These are phyloP conservation scores for Suncus etruscus DNA, from an alignment of 2,113 vertebrate species.

Conservation along the genomic window DNA sequence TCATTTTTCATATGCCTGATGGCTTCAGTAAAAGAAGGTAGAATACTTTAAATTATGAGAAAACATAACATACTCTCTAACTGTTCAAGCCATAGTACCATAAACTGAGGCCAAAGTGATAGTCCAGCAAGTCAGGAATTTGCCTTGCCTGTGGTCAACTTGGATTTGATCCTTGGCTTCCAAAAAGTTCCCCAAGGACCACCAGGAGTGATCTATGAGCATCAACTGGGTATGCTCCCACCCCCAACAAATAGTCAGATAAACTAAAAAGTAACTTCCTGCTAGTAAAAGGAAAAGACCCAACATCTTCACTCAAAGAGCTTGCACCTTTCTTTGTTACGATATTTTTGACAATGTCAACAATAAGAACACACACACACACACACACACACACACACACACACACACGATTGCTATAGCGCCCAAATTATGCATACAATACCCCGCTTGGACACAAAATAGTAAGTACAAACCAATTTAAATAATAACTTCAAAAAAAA, in stretches of 20 bases:
- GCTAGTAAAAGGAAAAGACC: background rate
- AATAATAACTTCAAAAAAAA: background rate
- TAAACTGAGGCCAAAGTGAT: no score
- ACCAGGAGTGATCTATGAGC: no score
- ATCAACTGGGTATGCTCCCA: no score
- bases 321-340: background rate
- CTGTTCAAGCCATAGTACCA: background rate
- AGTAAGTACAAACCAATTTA: background rate
- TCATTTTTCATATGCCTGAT: conserved; percentile 91
- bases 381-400: no score
- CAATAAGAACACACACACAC: background rate
- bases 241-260: background rate
- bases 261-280: conserved; percentile 50
- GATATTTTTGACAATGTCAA: background rate
- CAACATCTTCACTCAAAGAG: conserved; percentile 31
- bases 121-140: no score
- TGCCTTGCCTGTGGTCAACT: no score
- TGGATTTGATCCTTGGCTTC: no score
- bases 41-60: conserved; percentile 46
- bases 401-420: background rate
- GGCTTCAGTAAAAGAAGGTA: conserved; percentile 86
- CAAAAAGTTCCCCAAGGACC: no score
- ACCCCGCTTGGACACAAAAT: background rate
- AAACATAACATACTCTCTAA: conserved; percentile 15
- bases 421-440: background rate